These are phyloP conservation scores for Xyrauchen texanus DNA, from an alignment of 2,113 vertebrate species.

Conservation along the genomic window DNA sequence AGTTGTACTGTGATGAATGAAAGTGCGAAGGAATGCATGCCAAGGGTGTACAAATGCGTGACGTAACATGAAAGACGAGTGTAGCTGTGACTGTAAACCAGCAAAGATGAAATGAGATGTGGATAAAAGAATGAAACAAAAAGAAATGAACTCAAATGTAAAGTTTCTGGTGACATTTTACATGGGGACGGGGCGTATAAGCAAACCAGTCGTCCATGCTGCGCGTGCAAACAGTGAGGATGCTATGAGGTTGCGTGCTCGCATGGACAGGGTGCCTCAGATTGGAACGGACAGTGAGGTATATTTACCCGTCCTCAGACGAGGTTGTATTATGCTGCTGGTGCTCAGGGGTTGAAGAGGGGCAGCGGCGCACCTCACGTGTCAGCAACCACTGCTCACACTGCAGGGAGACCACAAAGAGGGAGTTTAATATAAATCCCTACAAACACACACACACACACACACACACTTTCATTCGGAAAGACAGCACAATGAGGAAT, in stretches of 20 bases:
- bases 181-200: conserved; percentile 23
- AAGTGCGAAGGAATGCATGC: conserved; percentile 32
- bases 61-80: conserved; percentile 2
- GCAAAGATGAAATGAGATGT: neutral
- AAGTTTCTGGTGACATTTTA: conserved; percentile 34
- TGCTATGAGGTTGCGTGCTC: conserved; percentile 29
- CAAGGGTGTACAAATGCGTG: conserved; percentile 20
- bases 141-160: neutral
- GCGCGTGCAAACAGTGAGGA: conserved; percentile 36
- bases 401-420: conserved; percentile 61
- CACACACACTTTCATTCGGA: conserved; percentile 11
- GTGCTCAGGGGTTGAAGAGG: conserved; percentile 20
- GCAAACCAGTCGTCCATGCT: conserved; percentile 41
- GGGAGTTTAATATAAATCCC: conserved; percentile 47
- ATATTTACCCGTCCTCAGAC: conserved; percentile 61
- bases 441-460: conserved; percentile 20
- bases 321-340: conserved; percentile 44
- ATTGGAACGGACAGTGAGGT: conserved; percentile 9
- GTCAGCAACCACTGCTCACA: conserved; percentile 58
- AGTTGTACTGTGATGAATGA: conserved; percentile 1
- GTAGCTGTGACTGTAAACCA: neutral
- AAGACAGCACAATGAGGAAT: neutral
- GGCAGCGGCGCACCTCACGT: conserved; percentile 40
- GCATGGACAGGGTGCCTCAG: conserved; percentile 12
- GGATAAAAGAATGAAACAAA: neutral